Conservation (phyloP, 2,888 invertebrate species). For the Hydropsyche betteni region DNA sequence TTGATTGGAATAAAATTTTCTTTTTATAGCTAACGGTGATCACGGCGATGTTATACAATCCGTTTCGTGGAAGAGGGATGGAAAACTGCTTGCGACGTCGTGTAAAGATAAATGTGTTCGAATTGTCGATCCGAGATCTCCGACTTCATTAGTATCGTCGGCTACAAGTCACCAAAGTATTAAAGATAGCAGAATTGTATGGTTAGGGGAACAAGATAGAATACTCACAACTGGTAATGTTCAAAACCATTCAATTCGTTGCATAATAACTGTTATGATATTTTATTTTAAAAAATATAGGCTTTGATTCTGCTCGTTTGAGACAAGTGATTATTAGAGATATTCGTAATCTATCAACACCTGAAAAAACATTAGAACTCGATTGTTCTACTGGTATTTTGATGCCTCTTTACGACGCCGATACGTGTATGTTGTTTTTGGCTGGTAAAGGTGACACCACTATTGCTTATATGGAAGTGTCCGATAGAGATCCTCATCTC, state of each 20-base stretch:
- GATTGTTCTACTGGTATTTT: constrained; percentile 91
- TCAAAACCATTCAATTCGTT: not conserved
- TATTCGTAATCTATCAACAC: constrained; percentile 78
- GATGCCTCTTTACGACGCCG: constrained; percentile 91
- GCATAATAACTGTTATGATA: not conserved
- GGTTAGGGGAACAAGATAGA: constrained; percentile 85
- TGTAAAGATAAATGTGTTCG: constrained; percentile 92
- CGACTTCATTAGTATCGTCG: constrained; percentile 67
- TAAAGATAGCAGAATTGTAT: constrained; percentile 90
- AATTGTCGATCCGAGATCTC: constrained; percentile 81
- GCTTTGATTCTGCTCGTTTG: constrained; percentile 86
- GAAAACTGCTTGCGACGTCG: constrained; percentile 80
- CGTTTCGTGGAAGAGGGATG: constrained; percentile 90
- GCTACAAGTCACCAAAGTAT: constrained; percentile 88
- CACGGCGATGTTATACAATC: constrained; percentile 91
- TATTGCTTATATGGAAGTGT: constrained; percentile 89
- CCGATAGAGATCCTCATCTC: constrained; percentile 88
- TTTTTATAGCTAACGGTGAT: constrained; percentile 69
- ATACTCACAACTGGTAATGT: constrained; percentile 82
- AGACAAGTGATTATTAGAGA: constrained; percentile 92
- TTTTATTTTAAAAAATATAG: constrained; percentile 53
- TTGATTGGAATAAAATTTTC: not conserved
- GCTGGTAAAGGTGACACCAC: constrained; percentile 95
- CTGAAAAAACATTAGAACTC: constrained; percentile 81
- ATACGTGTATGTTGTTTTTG: constrained; percentile 94